Conservation (phyloP, 1,140 invertebrate genomes). For the Coenobita brevimanus region DNA sequence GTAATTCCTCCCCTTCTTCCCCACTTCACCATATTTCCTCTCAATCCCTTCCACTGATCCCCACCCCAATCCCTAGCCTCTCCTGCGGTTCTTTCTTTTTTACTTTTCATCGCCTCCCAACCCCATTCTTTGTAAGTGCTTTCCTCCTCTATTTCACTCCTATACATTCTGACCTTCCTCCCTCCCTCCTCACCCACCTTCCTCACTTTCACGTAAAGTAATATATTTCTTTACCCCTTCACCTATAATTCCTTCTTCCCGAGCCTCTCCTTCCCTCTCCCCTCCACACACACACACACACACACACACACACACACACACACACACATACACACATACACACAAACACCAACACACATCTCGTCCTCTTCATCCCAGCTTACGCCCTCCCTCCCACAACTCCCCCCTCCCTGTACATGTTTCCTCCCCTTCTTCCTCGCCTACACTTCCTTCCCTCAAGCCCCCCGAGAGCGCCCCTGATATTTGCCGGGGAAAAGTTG, state of each 20-base stretch:
- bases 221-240: neutral
- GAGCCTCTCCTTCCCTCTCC: neutral
- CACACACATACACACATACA: neutral
- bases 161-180: neutral
- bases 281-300: neutral
- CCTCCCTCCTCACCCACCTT: neutral
- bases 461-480: slow-evolving; percentile 26
- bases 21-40: neutral
- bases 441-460: neutral
- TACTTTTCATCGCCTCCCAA: neutral
- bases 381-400: neutral
- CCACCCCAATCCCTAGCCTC: neutral
- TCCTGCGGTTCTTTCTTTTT: neutral
- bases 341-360: neutral
- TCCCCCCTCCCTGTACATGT: neutral
- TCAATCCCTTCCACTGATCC: neutral
- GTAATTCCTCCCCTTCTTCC: neutral
- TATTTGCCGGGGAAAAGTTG: slow-evolving; percentile 67
- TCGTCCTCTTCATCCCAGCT: neutral
- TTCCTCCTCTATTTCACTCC: neutral
- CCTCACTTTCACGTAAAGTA: too few relatives aligned
- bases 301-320: slow-evolving; percentile 1
- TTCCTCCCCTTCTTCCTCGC: slow-evolving; percentile 10
- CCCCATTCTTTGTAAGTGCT: neutral
- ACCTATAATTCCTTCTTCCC: neutral